Conservation (phyloP, 2,113 vertebrate genomes). For the Trogon surrucura region DNA sequence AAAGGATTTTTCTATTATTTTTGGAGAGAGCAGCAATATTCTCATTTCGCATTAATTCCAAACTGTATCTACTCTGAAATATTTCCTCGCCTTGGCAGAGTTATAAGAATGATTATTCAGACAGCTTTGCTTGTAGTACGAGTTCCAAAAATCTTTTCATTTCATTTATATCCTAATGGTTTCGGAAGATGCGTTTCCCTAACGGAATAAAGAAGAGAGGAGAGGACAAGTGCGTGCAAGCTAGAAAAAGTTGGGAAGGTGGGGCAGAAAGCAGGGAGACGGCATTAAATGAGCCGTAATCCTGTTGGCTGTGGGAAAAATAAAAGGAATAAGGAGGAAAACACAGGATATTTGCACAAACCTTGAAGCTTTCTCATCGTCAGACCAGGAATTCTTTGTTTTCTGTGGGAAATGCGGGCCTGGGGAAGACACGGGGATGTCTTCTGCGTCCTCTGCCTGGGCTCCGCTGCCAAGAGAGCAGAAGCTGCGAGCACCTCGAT, state of each 20-base stretch:
- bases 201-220: neutral
- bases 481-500: neutral
- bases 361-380: too few relatives aligned
- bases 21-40: neutral
- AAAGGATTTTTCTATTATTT: neutral
- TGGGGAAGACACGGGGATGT: neutral
- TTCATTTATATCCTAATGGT: neutral
- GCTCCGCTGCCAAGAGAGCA: neutral
- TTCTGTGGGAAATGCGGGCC: neutral
- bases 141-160: neutral
- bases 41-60: neutral
- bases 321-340: neutral
- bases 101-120: neutral
- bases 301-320: neutral
- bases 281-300: neutral
- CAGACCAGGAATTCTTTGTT: neutral
- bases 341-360: too few relatives aligned
- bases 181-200: neutral
- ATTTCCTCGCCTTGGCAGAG: neutral
- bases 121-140: neutral
- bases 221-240: neutral
- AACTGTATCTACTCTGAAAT: neutral
- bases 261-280: neutral
- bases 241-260: neutral
- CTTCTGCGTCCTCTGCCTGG: neutral